Evolutionary conservation across 37 sponge, comb jelly and placozoan species (phyloP).

Genomic region (Corticium candelabrum): DNA sequence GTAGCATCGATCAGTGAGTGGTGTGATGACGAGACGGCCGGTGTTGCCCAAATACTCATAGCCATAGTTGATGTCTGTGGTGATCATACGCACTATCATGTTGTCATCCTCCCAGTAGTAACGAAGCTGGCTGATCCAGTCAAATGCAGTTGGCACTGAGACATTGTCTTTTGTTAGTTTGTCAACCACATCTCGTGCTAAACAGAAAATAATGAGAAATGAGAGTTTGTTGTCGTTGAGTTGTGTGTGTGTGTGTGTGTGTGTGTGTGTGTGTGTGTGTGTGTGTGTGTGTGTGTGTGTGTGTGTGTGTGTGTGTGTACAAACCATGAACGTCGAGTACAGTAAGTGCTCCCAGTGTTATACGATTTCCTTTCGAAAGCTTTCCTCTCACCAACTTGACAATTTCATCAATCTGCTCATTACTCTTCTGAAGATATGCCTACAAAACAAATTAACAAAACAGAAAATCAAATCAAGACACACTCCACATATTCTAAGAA

Average conservation of each 20-base stretch:
- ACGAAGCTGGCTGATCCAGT: conserved; percentile 96
- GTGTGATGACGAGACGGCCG: conserved; percentile 96
- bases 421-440: conserved; percentile 77
- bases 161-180: conserved; percentile 68
- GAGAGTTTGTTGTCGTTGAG: background rate
- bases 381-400: conserved; percentile 92
- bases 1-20: conserved; percentile 96
- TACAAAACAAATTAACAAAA: conserved; percentile 6
- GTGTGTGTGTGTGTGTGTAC: no score
- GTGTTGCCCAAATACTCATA: conserved; percentile 98
- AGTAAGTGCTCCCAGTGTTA: conserved; percentile 93
- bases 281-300: no score
- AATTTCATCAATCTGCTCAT: conserved; percentile 82
- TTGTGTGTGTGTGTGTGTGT: no score
- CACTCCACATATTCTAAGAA: no score
- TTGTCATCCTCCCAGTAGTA: conserved; percentile 84
- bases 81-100: conserved; percentile 90
- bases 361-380: conserved; percentile 76
- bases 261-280: no score
- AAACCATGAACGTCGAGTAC: conserved; percentile 96
- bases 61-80: conserved; percentile 90
- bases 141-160: conserved; percentile 62
- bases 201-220: background rate
- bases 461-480: no score
- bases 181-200: conserved; percentile 90